Percentiles rank a stretch among this genome's conserved stretches.
These are phyloP conservation scores for Xerus inauris DNA, from an alignment of 2,113 vertebrate species.

Conservation along the genomic window DNA sequence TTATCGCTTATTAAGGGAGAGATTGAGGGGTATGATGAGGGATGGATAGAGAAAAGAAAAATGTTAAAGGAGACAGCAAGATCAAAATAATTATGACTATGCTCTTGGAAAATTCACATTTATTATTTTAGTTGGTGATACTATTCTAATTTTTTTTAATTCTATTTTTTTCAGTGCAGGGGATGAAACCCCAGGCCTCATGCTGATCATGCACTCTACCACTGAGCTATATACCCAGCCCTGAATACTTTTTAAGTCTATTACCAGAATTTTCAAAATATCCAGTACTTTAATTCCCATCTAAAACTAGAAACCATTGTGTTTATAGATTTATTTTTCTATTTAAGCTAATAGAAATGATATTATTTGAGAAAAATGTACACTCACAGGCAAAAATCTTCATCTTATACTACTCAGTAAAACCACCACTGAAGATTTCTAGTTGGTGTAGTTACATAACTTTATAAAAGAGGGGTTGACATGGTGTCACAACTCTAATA, in stretches of 20 bases:
- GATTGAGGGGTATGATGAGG: background rate
- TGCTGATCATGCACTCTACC: background rate
- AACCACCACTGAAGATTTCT: background rate
- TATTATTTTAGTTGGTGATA: background rate
- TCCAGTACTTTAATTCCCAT: background rate
- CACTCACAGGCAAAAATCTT: background rate
- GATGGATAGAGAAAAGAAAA: background rate
- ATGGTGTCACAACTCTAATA: background rate
- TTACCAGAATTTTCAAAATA: background rate
- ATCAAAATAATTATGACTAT: conserved; percentile 11
- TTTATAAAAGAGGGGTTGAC: background rate
- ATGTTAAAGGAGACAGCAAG: background rate
- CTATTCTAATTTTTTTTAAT: background rate
- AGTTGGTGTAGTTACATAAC: background rate
- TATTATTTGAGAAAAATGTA: background rate
- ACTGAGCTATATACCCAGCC: background rate
- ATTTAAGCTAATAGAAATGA: background rate
- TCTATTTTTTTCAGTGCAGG: background rate
- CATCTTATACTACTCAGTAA: background rate
- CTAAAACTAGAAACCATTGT: background rate
- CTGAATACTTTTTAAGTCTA: background rate
- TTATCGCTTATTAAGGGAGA: background rate
- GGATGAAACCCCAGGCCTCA: background rate
- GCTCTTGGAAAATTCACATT: background rate
- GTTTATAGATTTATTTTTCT: background rate